Base-by-base conservation (phyloP, 2,797 vertebrate genomes). In the Poeciliopsis paucimaculata region DNA sequence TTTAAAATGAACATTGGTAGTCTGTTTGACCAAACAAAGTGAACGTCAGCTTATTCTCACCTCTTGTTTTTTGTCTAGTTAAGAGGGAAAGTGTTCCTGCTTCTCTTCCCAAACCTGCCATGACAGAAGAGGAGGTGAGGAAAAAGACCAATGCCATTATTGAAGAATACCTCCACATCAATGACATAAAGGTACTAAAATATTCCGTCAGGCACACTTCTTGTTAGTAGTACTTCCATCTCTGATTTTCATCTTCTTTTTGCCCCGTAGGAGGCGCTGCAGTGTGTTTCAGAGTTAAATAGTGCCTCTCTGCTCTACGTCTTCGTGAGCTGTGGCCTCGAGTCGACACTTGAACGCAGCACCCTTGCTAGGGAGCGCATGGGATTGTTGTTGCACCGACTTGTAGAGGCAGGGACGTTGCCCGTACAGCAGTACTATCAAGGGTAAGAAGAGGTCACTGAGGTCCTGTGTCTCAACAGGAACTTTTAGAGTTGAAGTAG, bases 161-260 rank as follows among this genome's bases (percentile, higher is more conserved):
- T 80, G 98, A 99, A 86, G 98, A 99, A 73, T 99, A 98, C 78
- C 94, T 99, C 74, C 98, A 99, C 93, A 97, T 99, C 87, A 99
- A 98, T 77, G 98, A 99, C 91, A 92, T 98, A 93, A 99, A 99
- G 97, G 98, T 98, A 93, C 77, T 55, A 57, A 71, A 15, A 0
- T 0, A n/a, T 72, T 45, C 15, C 0, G 20, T 45, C n/a, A 72
- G 68, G 11, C 41, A 0, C 26, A 4, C 0, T 4, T 5, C 1
- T 20, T 1, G 4, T 39, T 1, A 11, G 73, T 47, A 7, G 0
- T 15, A 3, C 36, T 77, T 26, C 57, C 51, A 4, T 62, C 13
- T 47, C n/a, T 64, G 16, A 10, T 46, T 20, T 31, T 20, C 16
- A 4, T 36, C 51, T 16, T 23, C 70, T 66, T 9, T 26, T 49